Conservation (phyloP, 2,888 invertebrate genomes). For the Prosopocoilus inquinatus region DNA sequence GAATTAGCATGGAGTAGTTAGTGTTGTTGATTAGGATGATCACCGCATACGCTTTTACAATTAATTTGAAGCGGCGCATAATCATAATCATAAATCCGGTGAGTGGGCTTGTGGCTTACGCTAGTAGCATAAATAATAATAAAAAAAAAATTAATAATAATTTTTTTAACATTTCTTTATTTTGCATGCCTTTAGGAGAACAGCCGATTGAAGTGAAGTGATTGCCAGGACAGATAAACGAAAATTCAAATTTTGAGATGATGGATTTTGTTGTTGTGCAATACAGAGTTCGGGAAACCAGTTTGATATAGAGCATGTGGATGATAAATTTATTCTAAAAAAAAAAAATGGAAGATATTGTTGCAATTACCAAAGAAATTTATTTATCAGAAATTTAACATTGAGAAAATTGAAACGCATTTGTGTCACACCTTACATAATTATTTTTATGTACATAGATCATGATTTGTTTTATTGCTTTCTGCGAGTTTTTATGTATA, state of each 20-base stretch:
- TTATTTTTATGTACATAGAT: slow-evolving; percentile 11
- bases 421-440: slow-evolving; percentile 1
- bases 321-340: neutral
- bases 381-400: slow-evolving; percentile 1
- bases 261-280: neutral
- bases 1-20: too few relatives aligned
- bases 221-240: neutral
- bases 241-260: neutral
- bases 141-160: neutral
- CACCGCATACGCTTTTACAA: neutral
- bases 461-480: slow-evolving; percentile 5
- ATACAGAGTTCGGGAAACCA: neutral
- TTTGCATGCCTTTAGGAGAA: slow-evolving; percentile 1
- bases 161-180: neutral
- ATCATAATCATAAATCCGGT: neutral
- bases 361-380: slow-evolving; percentile 2
- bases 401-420: neutral
- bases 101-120: neutral
- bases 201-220: neutral
- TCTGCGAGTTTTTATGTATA: slow-evolving; percentile 14
- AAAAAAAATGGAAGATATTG: neutral
- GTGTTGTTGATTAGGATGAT: too few relatives aligned
- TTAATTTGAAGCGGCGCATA: neutral
- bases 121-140: neutral
- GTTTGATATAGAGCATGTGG: neutral